Base-by-base conservation (phyloP, 2,888 invertebrate genomes). In the Oscheius onirici region DNA sequence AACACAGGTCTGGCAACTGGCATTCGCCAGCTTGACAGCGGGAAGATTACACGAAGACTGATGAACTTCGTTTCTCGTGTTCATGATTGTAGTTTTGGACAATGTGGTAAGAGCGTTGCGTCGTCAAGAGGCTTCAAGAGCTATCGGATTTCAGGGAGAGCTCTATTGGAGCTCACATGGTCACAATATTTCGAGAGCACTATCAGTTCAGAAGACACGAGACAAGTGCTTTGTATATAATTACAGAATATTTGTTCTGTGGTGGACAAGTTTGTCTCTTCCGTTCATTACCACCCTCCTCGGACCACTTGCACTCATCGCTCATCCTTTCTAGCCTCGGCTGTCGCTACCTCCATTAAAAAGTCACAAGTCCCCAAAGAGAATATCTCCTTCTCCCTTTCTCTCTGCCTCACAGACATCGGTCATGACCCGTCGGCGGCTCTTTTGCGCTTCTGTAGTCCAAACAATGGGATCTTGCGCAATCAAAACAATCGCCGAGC, bases 311-410 rank as follows among this genome's bases (percentile, higher is more conserved):
- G 49, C 26, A 20, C 63, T 63, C 63, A 63, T 63, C 63, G 63
- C 63, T 63, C 63, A 63, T 63, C 63, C 49, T 15, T 20, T 15
- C 49, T 49, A 20, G 34, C 34, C 44, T 24, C 46, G 63, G 46
- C 63, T 63, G 63, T 49, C 63, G 49, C 24, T 34, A 63, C 24
- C 49, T 26, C 49, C 49, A 63, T 63, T 63, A 63, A 49, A 63
- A 63, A 49, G 24, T 46, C 63, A 60, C 58, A 13, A 3, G 20
- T 41, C 43, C 17, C 22, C n/a, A 22, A 22, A 26, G 11, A 22
- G 22, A n/a, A n/a, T 26, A 22, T 17, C 11, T 13, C 13, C 52
- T 17, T 17, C 17, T 22, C n/a, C 10, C 15, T 17, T 15, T 28
- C 28, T 26, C 22, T 6, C 5, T 24, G 28, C 34, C 8, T 17